Percentiles rank a stretch among this genome's conserved stretches.
Evolutionary conservation across 2,113 vertebrate genomes (phyloP).

Genomic region (Bettongia penicillata): DNA sequence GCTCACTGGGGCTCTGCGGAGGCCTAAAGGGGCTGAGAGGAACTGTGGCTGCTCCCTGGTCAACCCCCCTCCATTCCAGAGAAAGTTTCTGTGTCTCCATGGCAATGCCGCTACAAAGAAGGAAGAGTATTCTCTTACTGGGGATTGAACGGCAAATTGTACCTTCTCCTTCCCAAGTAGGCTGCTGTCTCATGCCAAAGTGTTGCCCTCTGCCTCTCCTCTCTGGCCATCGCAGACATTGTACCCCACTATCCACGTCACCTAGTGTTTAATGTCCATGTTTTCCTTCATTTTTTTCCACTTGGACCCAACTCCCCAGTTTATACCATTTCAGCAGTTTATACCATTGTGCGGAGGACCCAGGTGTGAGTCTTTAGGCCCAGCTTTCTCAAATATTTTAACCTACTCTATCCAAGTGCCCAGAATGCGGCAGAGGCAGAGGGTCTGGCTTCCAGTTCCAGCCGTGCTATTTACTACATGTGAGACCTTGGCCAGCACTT

Average conservation of each 20-base stretch:
- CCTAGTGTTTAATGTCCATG: neutral
- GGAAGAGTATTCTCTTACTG: neutral
- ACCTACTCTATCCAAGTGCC: too few relatives aligned
- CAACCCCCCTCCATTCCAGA: neutral
- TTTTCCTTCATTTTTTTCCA: neutral
- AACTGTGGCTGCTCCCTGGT: neutral
- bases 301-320: too few relatives aligned
- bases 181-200: fast-evolving
- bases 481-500: neutral
- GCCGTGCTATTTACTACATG: neutral
- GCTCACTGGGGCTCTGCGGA: constrained; percentile 69
- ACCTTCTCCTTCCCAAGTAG: neutral
- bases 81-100: neutral
- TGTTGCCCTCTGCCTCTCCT: too few relatives aligned
- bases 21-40: neutral
- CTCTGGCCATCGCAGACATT: too few relatives aligned
- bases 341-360: neutral
- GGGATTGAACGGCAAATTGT: neutral
- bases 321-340: too few relatives aligned
- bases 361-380: too few relatives aligned
- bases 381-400: neutral
- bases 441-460: neutral
- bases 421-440: neutral
- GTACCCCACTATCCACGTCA: neutral
- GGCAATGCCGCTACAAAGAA: constrained; percentile 10